phyloP scores from a whole-genome alignment of 37 sponge, comb jelly and placozoan species.

The Chondrosia reniformis region DNA sequence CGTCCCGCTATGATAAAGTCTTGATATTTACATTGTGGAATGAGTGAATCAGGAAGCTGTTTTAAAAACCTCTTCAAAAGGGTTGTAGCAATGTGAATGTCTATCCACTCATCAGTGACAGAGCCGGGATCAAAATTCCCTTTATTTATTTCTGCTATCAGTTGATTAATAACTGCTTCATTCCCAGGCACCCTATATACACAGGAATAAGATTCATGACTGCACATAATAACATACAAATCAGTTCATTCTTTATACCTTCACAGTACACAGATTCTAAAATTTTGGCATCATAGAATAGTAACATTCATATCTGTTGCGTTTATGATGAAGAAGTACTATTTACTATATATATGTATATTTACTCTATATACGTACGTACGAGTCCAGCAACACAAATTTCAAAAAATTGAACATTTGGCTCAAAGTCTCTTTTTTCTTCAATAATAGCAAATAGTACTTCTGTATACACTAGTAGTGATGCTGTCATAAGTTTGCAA shows the following conservation, averaged over 20 bases:
- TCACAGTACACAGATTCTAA: no score
- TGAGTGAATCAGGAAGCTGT: constrained; percentile 60
- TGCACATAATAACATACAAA: constrained; percentile 44
- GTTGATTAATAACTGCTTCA: constrained; percentile 6
- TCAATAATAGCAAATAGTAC: no score
- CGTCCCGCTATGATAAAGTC: constrained; percentile 50
- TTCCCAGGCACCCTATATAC: constrained; percentile 43
- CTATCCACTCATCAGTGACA: constrained; percentile 34
- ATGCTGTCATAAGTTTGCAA: no score
- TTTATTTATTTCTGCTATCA: constrained; percentile 59
- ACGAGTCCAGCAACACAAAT: no score
- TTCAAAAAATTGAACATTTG: no score
- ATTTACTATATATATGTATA: no score
- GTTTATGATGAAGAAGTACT: no score
- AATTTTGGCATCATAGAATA: no score
- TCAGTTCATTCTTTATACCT: constrained; percentile 55
- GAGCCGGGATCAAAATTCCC: constrained; percentile 36
- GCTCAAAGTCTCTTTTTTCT: no score
- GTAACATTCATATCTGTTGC: no score
- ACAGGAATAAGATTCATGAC: neutral
- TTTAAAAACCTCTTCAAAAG: constrained; percentile 67
- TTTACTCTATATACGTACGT: no score
- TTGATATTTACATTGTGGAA: constrained; percentile 32
- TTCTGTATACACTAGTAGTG: no score
- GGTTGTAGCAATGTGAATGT: constrained; percentile 40